Conservation (phyloP, 2,888 invertebrate species). For the Synergus laeviventris region DNA sequence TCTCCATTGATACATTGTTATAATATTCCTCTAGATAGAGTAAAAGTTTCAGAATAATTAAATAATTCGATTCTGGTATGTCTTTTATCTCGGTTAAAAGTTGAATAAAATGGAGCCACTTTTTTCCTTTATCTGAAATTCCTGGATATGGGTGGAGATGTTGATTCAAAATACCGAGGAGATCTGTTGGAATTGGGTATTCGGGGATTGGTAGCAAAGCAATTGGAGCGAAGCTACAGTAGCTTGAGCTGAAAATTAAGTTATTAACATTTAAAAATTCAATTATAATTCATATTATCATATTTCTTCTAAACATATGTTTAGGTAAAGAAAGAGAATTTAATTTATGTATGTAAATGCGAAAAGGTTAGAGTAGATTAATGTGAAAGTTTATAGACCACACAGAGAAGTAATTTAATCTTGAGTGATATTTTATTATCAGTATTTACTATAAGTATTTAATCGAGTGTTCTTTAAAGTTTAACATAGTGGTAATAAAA, state of each 20-base stretch:
- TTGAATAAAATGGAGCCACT: conserved; percentile 11
- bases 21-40: conserved; percentile 32
- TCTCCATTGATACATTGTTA: conserved; percentile 14
- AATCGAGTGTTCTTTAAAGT: not conserved
- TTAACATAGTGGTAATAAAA: not conserved
- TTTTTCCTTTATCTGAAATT: not conserved
- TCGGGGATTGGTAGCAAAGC: conserved; percentile 9
- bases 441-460: no score
- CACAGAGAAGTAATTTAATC: not conserved
- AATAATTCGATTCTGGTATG: not conserved
- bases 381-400: no score
- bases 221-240: not conserved
- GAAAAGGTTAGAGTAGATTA: not conserved
- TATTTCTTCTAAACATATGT: no score
- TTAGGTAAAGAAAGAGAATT: not conserved
- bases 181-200: conserved; percentile 15
- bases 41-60: conserved; percentile 18
- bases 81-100: not conserved
- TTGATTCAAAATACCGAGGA: not conserved
- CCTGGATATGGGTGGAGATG: not conserved
- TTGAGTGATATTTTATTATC: not conserved
- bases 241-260: not conserved
- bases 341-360: not conserved
- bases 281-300: no score
- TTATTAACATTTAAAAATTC: not conserved